Base-by-base conservation (phyloP, 30 jellyfish, hydroid and myxozoan genomes). In the Aurelia sp. region DNA sequence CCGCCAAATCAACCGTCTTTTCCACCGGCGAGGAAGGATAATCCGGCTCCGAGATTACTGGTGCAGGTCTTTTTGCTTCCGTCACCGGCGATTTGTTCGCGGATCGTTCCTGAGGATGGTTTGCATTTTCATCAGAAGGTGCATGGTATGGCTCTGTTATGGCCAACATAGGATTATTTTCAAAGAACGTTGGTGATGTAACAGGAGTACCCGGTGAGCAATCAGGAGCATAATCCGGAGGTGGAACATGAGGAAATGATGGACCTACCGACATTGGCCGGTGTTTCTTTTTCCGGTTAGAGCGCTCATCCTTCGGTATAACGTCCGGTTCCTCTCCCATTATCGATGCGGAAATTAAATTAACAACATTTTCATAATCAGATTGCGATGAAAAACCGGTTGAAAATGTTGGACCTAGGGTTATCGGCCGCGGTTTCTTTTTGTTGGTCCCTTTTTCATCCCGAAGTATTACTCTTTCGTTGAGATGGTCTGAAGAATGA, bases 341-440 rank as follows among this genome's bases (percentile, higher is more conserved):
- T 40, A 79, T 79, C 35, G 89, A 79, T 9, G 89, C 61, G 24
- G 69, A 47, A 48, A 79, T 79, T 55, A 79, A 63, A 79, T 79
- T 79, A 59, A 63, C 88, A 38, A 84, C 82, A 63, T 84, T 73
- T 48, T 84, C 93, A 63, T 82, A 82, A 40, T 82, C 92, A 3
- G 92, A 72, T 67, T 72, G 85, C 2, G 55, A 50, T 11, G 83
- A 68, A 59, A 70, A 18, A 4, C 87, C 88, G 41, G 55, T 59
- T 17, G 88, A 72, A 63, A 84, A 84, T 17, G 87, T 61, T 67
- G 93, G 88, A 64, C 76, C 74, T 20, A 84, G 64, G 18, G 93
- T 72, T n/a, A 84, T 71, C 40, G 93, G 93, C 48, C 82, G 41
- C 40, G 80, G 88, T 21, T 84, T 84, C 40, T 33, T 41, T 81